phyloP scores from a whole-genome alignment of 2,888 invertebrate genomes.

The Melinaea marsaeus region DNA sequence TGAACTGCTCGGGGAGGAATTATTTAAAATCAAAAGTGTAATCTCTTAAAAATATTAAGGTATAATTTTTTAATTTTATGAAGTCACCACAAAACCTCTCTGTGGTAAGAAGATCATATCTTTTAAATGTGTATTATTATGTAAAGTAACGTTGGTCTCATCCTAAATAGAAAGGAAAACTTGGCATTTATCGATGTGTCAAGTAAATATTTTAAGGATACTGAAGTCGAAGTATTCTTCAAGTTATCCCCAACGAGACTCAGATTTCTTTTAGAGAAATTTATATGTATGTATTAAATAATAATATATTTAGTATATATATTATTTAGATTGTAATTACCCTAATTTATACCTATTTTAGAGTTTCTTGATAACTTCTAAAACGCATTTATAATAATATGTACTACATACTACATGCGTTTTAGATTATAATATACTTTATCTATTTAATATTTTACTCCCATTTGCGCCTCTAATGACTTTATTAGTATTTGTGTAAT shows the following conservation, averaged over 20 bases:
- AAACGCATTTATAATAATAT: no score
- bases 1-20: conserved; percentile 15
- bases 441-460: no score
- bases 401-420: no score
- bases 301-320: no score
- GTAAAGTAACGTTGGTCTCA: conserved; percentile 27
- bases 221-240: conserved; percentile 17
- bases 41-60: not conserved
- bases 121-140: not conserved
- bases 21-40: no score
- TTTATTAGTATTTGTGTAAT: no score
- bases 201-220: conserved; percentile 32
- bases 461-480: no score
- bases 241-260: conserved; percentile 17
- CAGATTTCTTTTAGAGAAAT: conserved; percentile 2
- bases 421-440: no score
- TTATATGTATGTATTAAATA: not conserved
- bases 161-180: conserved; percentile 37
- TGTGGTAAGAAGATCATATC: not conserved
- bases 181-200: conserved; percentile 33
- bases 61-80: conserved; percentile 5
- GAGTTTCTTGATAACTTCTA: no score
- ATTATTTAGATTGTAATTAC: no score
- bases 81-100: not conserved
- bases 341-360: no score